Base-by-base conservation (phyloP, 2,888 invertebrate species). In the Athetis lepigone region DNA sequence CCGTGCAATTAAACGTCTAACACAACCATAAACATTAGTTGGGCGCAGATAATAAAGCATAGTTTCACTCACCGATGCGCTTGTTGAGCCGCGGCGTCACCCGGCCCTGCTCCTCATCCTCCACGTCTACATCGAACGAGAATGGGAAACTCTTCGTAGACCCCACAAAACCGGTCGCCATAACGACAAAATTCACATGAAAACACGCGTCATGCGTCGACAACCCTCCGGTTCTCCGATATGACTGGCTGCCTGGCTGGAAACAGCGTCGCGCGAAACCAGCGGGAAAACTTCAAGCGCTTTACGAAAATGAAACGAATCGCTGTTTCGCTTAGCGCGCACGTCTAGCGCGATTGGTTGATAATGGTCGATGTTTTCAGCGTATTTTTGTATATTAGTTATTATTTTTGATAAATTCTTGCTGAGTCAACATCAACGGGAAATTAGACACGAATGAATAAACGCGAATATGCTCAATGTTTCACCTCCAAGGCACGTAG, bases 131-230 rank as follows among this genome's bases (percentile, higher is more conserved):
- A 75, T 95, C 95, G 83, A 95, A 95, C 54, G 95, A 94, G 77
- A 95, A 95, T 2, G 95, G 95, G 76, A 95, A 95, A 76, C 73
- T 94, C 81, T 92, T 95, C 40, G 95, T 95, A 59, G 95, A 94
- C 39, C 95, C 95, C 47, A 95, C 95, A 79, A 90, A 94, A 63
- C 91, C 90, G 76, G 89, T 85, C 64, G 94, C 91, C 95, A 95
- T 95, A 76, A 76, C 81, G 62, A 66, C 66, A 54, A 49, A 59
- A 55, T 57, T 75, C 67, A 75, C 65, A 67, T 69, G 54, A 62
- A 67, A 55, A 65, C 66, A 63, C 79, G 67, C 63, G 60, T 63
- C 51, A 68, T 52, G 74, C 83, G 83, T 83, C 81, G 50, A 47
- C 74, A 73, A 66, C 72, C 63, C 70, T 75, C 68, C 75, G 57